Base-by-base conservation (phyloP, 2,888 invertebrate genomes). In the Rhimphoctona megacephalus region DNA sequence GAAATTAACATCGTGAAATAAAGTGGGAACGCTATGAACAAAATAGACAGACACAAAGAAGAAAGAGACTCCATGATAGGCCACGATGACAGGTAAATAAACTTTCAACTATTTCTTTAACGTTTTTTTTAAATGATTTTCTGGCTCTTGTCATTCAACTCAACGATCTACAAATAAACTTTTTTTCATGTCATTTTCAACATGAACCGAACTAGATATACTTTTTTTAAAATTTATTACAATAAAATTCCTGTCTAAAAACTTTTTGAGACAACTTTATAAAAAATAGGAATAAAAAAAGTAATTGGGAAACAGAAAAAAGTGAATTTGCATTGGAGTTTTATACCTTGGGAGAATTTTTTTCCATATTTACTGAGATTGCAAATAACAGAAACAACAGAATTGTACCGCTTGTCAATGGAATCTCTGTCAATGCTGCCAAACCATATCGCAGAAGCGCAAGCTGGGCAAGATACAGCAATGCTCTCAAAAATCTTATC, bases 401-500 rank as follows among this genome's bases (percentile, higher is more conserved):
- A 61, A 25, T 30, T 67, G 83, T 52, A n/a, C 83, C 83, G 0
- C 66, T 81, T 22, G 49, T 83, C 49, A 81, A 86, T 43, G 83
- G 83, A 54, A 76, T 72, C 2, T 57, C 46, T 11, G 30, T 54
- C 5, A 19, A 33, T 19, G 33, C 25, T 6, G 17, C 77, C 5
- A 84, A 81, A 30, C 67, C 73, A 3, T 89, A 89, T 74, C 86
- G 89, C 61, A 84, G 85, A 33, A 87, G 83, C 39, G 66, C 81
- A 52, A 88, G 85, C 54, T 85, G 92, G 46, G 88, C 88, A 1
- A 88, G 92, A 22, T 93, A 93, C 79, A 89, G 90, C 84, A 89
- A 90, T 85, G 90, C 94, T 43, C 77, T 92, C 9, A 91, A 87
- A 84, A 92, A 92, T 86, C 90, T 93, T 49, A 92, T 93, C 82